These are phyloP conservation scores for Saimiri boliviensis DNA, from an alignment of 2,113 vertebrate genomes.

Conservation along the genomic window DNA sequence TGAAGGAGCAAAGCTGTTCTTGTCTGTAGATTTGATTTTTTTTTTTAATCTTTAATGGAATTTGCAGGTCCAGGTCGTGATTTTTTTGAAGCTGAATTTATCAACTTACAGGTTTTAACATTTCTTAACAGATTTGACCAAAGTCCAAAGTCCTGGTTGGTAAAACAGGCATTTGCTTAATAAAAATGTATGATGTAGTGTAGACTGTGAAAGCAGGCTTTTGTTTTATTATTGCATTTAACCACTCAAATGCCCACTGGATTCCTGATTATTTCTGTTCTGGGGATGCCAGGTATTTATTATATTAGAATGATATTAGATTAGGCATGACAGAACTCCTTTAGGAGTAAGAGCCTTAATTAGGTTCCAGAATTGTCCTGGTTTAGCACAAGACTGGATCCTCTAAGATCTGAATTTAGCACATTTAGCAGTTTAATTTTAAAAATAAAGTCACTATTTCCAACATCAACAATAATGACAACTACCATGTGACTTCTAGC, in stretches of 20 bases:
- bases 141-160: background rate
- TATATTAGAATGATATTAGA: constrained; percentile 35
- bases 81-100: constrained; percentile 20
- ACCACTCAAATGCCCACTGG: background rate
- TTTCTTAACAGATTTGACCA: constrained; percentile 20
- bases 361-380: constrained; percentile 33
- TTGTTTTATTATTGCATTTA: constrained; percentile 42
- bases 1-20: constrained; percentile 11
- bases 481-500: background rate
- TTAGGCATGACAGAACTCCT: constrained; percentile 31
- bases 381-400: background rate
- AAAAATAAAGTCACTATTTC: constrained; percentile 39
- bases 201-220: background rate
- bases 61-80: background rate
- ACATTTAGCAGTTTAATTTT: constrained; percentile 48
- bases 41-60: background rate
- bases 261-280: constrained; percentile 22
- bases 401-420: constrained; percentile 36
- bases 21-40: background rate
- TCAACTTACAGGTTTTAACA: constrained; percentile 22
- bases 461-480: background rate
- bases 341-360: constrained; percentile 38
- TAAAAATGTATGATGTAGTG: background rate
- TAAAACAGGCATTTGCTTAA: constrained; percentile 7
- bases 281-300: constrained; percentile 19